Evolutionary conservation across 2,888 invertebrate species (phyloP).

Genomic region (Cartodere bifasciata): DNA sequence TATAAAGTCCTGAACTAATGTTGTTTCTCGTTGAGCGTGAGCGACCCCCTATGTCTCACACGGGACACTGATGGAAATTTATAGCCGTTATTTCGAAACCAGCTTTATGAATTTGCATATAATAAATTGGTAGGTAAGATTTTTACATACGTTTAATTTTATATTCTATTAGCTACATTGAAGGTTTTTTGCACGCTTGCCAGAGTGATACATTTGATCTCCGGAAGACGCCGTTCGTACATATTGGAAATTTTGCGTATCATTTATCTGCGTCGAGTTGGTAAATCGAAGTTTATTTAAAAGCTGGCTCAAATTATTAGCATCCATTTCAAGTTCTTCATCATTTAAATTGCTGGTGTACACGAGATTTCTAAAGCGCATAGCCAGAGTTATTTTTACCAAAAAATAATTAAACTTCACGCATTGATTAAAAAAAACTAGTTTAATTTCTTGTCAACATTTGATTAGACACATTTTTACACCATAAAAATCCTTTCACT

Average conservation of each 20-base stretch:
- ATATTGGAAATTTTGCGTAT: conserved; percentile 1
- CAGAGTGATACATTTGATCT: not conserved
- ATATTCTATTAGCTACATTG: not conserved
- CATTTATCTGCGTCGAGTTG: not conserved
- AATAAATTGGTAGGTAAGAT: conserved; percentile 20
- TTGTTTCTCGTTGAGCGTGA: conserved; percentile 9
- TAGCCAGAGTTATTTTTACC: too few species aligned
- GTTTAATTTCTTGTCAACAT: too few species aligned
- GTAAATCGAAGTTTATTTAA: too few species aligned
- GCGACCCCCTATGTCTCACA: conserved; percentile 26
- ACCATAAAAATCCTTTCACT: too few species aligned
- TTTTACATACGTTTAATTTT: conserved; percentile 3
- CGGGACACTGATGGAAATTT: conserved; percentile 30
- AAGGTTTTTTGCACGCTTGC: too few species aligned
- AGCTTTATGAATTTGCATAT: conserved; percentile 27
- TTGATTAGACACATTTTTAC: too few species aligned
- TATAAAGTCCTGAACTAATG: conserved; percentile 2
- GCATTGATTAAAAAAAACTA: too few species aligned
- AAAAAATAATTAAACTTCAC: too few species aligned
- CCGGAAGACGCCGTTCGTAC: not conserved
- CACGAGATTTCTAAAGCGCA: too few species aligned
- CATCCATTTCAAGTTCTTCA: too few species aligned
- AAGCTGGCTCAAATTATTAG: too few species aligned
- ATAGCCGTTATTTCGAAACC: conserved; percentile 25
- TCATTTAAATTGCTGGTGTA: too few species aligned